Evolutionary conservation across 2,797 vertebrate species (phyloP), one percentile per base, ranked within the genome.

Genomic region (Myiotriccus ornatus): DNA sequence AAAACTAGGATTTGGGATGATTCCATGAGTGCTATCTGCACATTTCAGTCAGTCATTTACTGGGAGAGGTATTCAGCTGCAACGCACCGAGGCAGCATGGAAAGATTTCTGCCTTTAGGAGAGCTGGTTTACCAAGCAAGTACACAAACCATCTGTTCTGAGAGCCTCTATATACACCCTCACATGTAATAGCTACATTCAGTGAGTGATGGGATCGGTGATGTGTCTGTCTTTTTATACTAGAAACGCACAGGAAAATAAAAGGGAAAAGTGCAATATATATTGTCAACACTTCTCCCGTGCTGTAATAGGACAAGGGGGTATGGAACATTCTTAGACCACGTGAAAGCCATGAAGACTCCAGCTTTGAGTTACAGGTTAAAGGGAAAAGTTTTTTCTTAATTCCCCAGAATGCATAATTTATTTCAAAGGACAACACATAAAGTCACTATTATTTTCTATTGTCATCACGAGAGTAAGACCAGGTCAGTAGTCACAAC

Each of bases 361-460:
- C 23, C 14, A 60, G 43, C 62, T 32, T 12, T 52, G 56, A 62
- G 10, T 68, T 74, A 68, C 22, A 67, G 34, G 21, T 67, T 63
- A 83, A 70, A 83, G 41, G 10, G 8, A 77, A 87, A 89, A 63
- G 32, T 44, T 64, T 63, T 39, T 78, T 59, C 50, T 75, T 76
- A 46, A 32, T 90, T 92, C 19, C 18, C 13, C 16, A 24, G 44
- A 65, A 49, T 25, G 32, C 11, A 53, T 25, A 55, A 75, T 69
- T 87, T 57, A 65, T 84, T 92, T 73, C 44, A 76, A 94, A 71
- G 14, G 43, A 80, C 14, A 44, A 28, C 53, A 87, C 63, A 63
- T 37, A 83, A 89, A 92, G 69, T 68, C 44, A n/a, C 16, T 49
- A 41, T 78, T 71, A 30, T 15, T 30, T 93, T 93, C 77, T 47